Evolutionary conservation across 1,140 invertebrate genomes (phyloP), one percentile per base, ranked within the genome.

Genomic region (Grapholita molesta): DNA sequence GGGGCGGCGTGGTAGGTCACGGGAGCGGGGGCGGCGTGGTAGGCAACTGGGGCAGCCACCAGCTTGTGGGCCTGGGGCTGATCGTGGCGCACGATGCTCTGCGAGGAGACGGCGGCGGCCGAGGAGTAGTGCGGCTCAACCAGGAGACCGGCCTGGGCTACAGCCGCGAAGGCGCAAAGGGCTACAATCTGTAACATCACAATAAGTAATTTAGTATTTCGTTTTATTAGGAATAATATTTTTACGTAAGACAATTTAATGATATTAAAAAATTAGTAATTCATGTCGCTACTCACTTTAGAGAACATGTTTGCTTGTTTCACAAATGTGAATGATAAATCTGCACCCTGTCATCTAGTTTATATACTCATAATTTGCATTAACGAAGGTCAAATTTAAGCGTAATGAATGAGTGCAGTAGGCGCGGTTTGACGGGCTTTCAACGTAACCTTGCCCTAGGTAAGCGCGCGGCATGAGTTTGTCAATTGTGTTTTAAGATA

Each of bases 21-120:
- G 5, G 73, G 38, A n/a, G 64, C 73, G n/a, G 70, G 69, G 61
- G 85, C 83, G n/a, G 82, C 85, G 53, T 77, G 71, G 32, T 76
- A 66, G 21, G 70, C 70, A 35, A 81, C 83, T 57, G 84, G 87
- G 68, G 81, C 80, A 12, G 74, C 74, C 21, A 61, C 55, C 55
- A 61, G 55, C 25, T 61, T 61, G 25, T 25, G 24, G 24, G 25
- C 24, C 24, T 70, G 76, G 12, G 69, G 72, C 33, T 79, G 75
- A 30, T 80, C 76, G 53, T 78, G 78, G 64, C 72, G 79, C 18
- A 76, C 70, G 61, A 83, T 76, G 66, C 68, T 79, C 70, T 84
- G 82, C 25, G 75, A 83, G 42, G 78, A 79, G 28, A 79, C 75
- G 35, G 79, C 77, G 6, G 69, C 73, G 3, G 76, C 77, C 4